phyloP scores from a whole-genome alignment of 2,888 invertebrate species.

The Phortica magna region DNA sequence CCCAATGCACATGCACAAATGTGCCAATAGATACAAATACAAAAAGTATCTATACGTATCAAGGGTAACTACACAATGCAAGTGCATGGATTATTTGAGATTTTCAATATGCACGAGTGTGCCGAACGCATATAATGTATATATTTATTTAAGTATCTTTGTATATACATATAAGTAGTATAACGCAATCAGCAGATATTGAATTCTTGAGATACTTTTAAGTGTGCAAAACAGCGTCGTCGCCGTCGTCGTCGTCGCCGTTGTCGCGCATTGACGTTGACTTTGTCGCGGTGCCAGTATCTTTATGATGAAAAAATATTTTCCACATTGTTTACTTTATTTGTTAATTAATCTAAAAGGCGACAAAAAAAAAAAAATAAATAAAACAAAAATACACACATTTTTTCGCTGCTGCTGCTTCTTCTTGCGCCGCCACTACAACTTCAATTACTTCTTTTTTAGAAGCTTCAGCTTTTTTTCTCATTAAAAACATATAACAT shows the following conservation, averaged over 20 bases:
- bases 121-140: neutral
- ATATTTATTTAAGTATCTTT: no score
- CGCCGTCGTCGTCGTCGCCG: no score
- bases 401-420: no score
- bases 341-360: neutral
- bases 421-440: no score
- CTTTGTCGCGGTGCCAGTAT: neutral
- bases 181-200: conserved; percentile 5
- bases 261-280: neutral
- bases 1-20: no score
- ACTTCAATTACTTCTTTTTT: no score
- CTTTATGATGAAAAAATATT: conserved; percentile 4
- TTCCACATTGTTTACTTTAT: neutral
- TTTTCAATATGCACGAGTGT: neutral
- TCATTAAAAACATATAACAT: no score
- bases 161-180: no score
- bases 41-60: neutral
- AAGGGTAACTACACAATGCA: neutral
- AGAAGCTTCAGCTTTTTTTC: no score
- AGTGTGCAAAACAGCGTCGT: neutral
- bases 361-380: no score
- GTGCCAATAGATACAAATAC: neutral
- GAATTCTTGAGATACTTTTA: conserved; percentile 10
- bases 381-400: no score
- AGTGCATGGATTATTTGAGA: conserved; percentile 6